Percentiles rank a stretch among this genome's conserved stretches.
Conservation (phyloP, 2,113 vertebrate species). For the Brachyistius frenatus region DNA sequence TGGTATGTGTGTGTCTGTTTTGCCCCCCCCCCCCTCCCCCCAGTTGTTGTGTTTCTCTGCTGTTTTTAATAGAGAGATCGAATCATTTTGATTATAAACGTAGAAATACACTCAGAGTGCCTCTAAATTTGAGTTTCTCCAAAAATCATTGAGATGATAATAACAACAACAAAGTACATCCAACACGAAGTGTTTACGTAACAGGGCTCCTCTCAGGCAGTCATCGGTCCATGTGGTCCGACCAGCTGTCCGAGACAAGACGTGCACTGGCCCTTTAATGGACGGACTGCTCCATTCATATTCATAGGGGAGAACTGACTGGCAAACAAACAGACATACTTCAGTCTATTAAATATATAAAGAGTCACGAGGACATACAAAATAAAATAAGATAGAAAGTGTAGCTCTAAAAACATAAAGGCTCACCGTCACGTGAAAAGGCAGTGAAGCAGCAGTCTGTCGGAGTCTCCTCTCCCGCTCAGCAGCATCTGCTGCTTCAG, state of each 20-base stretch:
- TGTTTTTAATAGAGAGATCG: too few relatives aligned
- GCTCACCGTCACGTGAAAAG: not conserved
- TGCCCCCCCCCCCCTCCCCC: too few relatives aligned
- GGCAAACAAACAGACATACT: not conserved
- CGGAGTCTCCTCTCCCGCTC: not conserved
- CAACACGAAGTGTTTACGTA: too few relatives aligned
- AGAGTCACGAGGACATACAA: rapidly evolving
- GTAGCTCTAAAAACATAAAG: rapidly evolving
- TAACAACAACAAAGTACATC: too few relatives aligned
- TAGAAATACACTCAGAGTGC: too few relatives aligned
- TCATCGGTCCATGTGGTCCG: slow-evolving; percentile 2
- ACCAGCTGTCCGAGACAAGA: slow-evolving; percentile 11
- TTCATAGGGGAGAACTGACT: slow-evolving; percentile 41
- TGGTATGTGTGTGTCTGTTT: too few relatives aligned
- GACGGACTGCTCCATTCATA: slow-evolving; percentile 54
- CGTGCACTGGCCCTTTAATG: slow-evolving; percentile 72
- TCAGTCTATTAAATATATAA: not conserved
- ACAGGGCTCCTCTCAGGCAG: too few relatives aligned
- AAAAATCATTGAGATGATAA: too few relatives aligned
- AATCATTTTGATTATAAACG: too few relatives aligned
- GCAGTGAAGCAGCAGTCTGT: too few relatives aligned
- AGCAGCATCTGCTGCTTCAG: not conserved
- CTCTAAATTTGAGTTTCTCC: too few relatives aligned
- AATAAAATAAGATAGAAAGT: rapidly evolving
- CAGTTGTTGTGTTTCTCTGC: too few relatives aligned